A percentile compares a stretch with the other conserved stretches of the same genome.
Evolutionary conservation across 2,888 invertebrate species (phyloP).

Genomic region (Caenorhabditis uteleia): DNA sequence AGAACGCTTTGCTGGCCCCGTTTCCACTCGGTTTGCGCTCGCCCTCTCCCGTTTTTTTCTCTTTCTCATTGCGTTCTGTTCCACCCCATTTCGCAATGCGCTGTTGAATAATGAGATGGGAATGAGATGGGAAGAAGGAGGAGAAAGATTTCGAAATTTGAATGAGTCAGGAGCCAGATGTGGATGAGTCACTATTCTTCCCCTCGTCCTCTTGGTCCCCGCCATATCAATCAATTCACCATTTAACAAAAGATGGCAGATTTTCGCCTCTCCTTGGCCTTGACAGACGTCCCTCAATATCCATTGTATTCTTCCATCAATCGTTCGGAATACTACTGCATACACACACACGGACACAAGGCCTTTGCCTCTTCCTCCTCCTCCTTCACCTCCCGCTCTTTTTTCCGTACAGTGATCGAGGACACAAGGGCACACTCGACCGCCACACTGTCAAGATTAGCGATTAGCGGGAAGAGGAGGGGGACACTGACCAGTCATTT

Average conservation of each 20-base stretch:
- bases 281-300: slow-evolving; percentile 22
- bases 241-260: slow-evolving; percentile 38
- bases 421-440: slow-evolving; percentile 38
- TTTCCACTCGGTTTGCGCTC: slow-evolving; percentile 19
- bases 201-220: not conserved
- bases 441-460: slow-evolving; percentile 41
- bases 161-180: not conserved
- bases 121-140: not conserved
- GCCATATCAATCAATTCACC: slow-evolving; percentile 35
- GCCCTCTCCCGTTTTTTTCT: slow-evolving; percentile 21
- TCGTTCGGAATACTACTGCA: too few relatives aligned
- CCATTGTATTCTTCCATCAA: too few relatives aligned
- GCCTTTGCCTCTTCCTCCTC: too few relatives aligned
- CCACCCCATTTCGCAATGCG: slow-evolving; percentile 37
- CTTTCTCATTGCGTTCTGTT: not conserved
- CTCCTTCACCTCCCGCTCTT: too few relatives aligned
- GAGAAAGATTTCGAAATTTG: not conserved
- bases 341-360: too few relatives aligned
- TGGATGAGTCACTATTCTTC: too few relatives aligned
- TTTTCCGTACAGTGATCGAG: slow-evolving; percentile 32
- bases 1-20: slow-evolving; percentile 36
- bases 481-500: too few relatives aligned
- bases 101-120: too few relatives aligned
- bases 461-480: slow-evolving; percentile 41
- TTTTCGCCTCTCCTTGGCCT: slow-evolving; percentile 33